Base-by-base conservation (phyloP, 2,888 invertebrate species). In the Biston stratarius region DNA sequence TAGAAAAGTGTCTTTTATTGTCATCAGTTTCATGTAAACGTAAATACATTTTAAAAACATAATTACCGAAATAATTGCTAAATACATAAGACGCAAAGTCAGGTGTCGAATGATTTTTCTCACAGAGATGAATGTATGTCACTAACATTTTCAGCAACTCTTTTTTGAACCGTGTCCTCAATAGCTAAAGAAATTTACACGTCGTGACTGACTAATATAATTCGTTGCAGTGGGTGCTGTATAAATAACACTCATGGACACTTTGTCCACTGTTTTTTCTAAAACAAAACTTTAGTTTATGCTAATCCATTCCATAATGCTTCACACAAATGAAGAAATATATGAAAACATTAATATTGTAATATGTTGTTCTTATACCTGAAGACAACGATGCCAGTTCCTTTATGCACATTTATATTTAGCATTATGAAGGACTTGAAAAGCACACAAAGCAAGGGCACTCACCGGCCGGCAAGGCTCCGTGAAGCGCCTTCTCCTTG, bases 401-500 rank as follows among this genome's bases (percentile, higher is more conserved):
- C 59, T 59, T 59, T 59, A 59, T 59, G 59, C 42, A 59, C 33
- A 45, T 56, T 56, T 55, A 63, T 63, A 55, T 55, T 63, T 63
- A 59, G 49, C 24, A 36, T 15, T 64, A 38, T 55, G 42, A 65
- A 61, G 58, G 61, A 56, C 61, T 49, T 36, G 33, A 42, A 59
- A 34, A 60, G 59, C 33, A 47, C 61, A 71, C 56, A 67, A 69
- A 61, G 67, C 48, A 58, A 61, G 70, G 68, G 62, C 71, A 82
- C 87, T 87, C 67, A 90, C 90, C 89, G 62, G 84, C 77, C 64
- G 90, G 84, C 73, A 91, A 76, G 71, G 87, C 86, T 76, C 86
- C 86, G 67, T 86, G 87, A 36, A 92, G 87, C 15, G 88, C 81
- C 76, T 95, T 93, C 81, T 94, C 93, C 81, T 94, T 94, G 79